Evolutionary conservation across 1,140 invertebrate species (phyloP), one percentile per base, ranked within the genome.

Genomic region (Drosophila parabipectinata): DNA sequence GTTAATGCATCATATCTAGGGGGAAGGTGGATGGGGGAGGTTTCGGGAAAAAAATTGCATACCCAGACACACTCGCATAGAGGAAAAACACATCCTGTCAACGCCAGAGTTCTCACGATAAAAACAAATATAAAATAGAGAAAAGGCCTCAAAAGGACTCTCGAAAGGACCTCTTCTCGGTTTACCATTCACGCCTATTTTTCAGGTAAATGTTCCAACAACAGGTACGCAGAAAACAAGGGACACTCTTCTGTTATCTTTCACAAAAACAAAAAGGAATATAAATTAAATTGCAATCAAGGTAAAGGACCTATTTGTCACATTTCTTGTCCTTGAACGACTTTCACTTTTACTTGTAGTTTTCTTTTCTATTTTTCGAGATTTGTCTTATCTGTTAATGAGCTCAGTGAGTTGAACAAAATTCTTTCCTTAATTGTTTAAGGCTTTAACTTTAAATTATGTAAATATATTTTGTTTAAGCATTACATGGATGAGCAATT

Each of bases 301-400:
- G 62, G 55, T 45, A 30, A 37, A 30, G 45, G n/a, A 37, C 7
- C 18, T 8, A 14, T 44, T 14, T 14, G 39, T 44, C 39, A 18
- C 39, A 44, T 37, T 48, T 15, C 2, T 24, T 39, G 18, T 41
- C 34, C 44, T 61, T 50, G 58, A 45, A 53, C 44, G 37, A 48
- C 72, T 68, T 72, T 69, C 81, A 85, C 80, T 77, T 85, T 84
- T 21, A 51, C 52, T 50, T 53, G 68, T 52, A 6, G 18, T 9
- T 4, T 26, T 28, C 5, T 28, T 28, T 28, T 28, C 5, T 28
- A 6, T 6, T 28, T 28, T 28, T 28, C 4, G 5, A 61, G 10
- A 55, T 24, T 30, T 53, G 32, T 50, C 24, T 72, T 72, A 72
- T 72, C 68, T 72, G 8, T 9, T 72, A 72, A 72, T 53, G 55